These are phyloP conservation scores for Aphaenogaster rudis DNA, from an alignment of 1,140 invertebrate species.

Conservation along the genomic window DNA sequence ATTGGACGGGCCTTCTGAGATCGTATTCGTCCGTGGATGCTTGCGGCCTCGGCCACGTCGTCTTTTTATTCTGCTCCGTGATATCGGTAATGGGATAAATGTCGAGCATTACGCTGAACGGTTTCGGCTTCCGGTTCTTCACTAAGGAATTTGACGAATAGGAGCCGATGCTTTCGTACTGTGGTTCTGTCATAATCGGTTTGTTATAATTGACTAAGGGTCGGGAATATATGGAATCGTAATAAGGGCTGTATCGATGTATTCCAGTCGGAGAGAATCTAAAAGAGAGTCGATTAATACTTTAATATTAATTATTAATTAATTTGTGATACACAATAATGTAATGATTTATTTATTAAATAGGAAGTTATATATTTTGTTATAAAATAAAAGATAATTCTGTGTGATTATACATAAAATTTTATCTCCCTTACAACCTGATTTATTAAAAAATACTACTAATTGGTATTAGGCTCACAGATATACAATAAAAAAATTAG, in stretches of 20 bases:
- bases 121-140: slow-evolving; percentile 82
- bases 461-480: no score
- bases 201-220: slow-evolving; percentile 73
- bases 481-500: no score
- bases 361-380: slow-evolving; percentile 9
- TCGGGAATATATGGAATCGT: slow-evolving; percentile 76
- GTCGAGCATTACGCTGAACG: slow-evolving; percentile 86
- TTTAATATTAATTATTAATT: not conserved
- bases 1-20: slow-evolving; percentile 73
- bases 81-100: slow-evolving; percentile 86
- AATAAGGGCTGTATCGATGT: slow-evolving; percentile 80
- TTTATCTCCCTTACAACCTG: not conserved
- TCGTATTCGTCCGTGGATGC: slow-evolving; percentile 78
- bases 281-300: slow-evolving; percentile 38
- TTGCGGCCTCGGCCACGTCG: slow-evolving; percentile 69
- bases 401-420: not conserved
- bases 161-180: slow-evolving; percentile 70
- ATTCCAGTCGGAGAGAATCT: slow-evolving; percentile 83
- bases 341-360: not conserved
- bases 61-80: slow-evolving; percentile 80
- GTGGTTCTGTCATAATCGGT: slow-evolving; percentile 47
- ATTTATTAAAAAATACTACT: not conserved
- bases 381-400: not conserved
- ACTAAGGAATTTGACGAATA: slow-evolving; percentile 65
- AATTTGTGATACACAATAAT: not conserved